phyloP scores from a whole-genome alignment of 2,113 vertebrate species.

The Perognathus longimembris region DNA sequence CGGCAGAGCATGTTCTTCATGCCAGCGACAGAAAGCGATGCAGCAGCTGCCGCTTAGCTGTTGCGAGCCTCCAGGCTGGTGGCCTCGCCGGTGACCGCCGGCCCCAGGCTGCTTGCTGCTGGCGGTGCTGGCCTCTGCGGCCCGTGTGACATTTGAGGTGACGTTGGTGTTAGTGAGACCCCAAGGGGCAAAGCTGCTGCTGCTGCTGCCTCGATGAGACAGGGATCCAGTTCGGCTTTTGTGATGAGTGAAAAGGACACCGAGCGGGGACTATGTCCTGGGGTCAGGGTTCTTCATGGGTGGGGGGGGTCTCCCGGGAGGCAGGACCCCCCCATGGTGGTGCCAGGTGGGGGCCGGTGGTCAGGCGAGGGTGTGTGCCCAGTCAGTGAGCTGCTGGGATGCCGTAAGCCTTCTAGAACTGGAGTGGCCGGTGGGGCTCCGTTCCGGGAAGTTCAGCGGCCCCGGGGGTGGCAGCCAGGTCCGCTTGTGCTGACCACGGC shows the following conservation, averaged over 20 bases:
- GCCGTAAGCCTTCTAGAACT: too few species aligned
- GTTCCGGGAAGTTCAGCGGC: background rate
- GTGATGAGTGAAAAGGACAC: too few species aligned
- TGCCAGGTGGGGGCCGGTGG: background rate
- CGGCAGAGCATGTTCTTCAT: background rate
- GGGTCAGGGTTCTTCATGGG: background rate
- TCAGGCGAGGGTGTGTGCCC: background rate
- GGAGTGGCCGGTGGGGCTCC: too few species aligned
- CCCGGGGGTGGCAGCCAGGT: background rate
- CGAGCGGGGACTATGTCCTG: background rate
- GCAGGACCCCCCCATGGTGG: too few species aligned
- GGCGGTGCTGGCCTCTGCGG: too few species aligned
- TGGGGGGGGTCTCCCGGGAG: background rate
- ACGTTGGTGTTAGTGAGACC: background rate
- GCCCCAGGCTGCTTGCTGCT: background rate
- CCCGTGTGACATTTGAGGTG: too few species aligned
- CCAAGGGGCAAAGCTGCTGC: background rate
- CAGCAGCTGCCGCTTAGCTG: background rate
- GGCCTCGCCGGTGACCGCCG: background rate
- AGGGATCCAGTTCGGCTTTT: background rate
- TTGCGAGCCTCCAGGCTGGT: accelerated
- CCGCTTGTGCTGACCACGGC: background rate
- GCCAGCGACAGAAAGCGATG: too few species aligned
- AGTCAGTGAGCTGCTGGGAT: background rate
- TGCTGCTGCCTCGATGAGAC: background rate